Evolutionary conservation across 2,797 vertebrate genomes (phyloP).

Genomic region (Denticeps clupeoides): DNA sequence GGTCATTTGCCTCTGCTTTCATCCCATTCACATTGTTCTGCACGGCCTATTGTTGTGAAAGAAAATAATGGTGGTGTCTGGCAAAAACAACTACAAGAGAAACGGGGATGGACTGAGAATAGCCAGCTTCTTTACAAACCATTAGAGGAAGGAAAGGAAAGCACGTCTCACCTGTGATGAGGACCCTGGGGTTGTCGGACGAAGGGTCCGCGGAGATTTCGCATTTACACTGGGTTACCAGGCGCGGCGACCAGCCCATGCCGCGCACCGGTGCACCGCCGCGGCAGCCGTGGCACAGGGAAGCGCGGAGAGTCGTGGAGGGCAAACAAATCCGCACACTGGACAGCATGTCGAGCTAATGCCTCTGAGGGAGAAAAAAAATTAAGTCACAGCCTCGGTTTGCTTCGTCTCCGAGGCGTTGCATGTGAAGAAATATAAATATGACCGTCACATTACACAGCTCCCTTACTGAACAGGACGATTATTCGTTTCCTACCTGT

Average conservation of each 20-base stretch:
- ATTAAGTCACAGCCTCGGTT: slow-evolving; percentile 2
- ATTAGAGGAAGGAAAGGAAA: not conserved
- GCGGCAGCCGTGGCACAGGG: slow-evolving; percentile 34
- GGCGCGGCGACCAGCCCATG: slow-evolving; percentile 40
- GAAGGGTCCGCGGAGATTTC: slow-evolving; percentile 29
- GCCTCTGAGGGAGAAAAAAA: slow-evolving; percentile 18
- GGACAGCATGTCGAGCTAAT: slow-evolving; percentile 40
- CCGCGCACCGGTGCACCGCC: slow-evolving; percentile 22
- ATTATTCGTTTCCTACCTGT: too few species aligned
- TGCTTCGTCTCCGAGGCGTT: not conserved
- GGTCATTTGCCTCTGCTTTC: slow-evolving; percentile 33
- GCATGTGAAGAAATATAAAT: not conserved
- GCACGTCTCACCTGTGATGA: slow-evolving; percentile 54
- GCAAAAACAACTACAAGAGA: slow-evolving; percentile 44
- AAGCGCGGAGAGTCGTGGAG: slow-evolving; percentile 23
- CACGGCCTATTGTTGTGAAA: slow-evolving; percentile 44
- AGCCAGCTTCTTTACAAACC: too few species aligned
- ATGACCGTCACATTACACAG: too few species aligned
- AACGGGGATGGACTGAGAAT: too few species aligned
- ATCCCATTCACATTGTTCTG: slow-evolving; percentile 40
- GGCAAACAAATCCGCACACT: slow-evolving; percentile 29
- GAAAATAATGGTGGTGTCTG: slow-evolving; percentile 35
- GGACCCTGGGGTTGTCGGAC: slow-evolving; percentile 46
- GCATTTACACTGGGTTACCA: slow-evolving; percentile 47
- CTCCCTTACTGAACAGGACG: too few species aligned